These are phyloP conservation scores for Morinoia aosen DNA, from an alignment of 2,888 invertebrate genomes.

Conservation along the genomic window DNA sequence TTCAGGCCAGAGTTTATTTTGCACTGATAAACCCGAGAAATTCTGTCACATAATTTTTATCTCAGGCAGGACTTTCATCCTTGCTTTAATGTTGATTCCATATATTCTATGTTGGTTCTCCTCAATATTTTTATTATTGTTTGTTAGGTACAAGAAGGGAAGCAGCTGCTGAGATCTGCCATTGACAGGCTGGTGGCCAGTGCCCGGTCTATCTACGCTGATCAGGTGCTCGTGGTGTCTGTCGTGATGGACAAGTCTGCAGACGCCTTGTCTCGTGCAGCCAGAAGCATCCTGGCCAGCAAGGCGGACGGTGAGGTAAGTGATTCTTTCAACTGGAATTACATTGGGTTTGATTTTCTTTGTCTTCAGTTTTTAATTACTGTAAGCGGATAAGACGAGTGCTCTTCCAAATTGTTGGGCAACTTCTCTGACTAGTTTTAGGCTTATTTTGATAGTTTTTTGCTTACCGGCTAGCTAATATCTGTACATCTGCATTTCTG, in stretches of 20 bases:
- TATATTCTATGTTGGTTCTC: too few relatives aligned
- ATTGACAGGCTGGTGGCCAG: constrained; percentile 54
- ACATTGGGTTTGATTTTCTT: background rate
- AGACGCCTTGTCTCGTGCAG: background rate
- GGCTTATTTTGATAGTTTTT: too few relatives aligned
- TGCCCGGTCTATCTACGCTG: constrained; percentile 57
- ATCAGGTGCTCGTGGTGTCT: constrained; percentile 61
- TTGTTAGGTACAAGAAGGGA: constrained; percentile 61
- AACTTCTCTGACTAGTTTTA: too few relatives aligned
- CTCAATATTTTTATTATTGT: background rate
- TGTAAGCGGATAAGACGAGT: background rate
- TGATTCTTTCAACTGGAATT: background rate
- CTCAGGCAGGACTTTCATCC: too few relatives aligned
- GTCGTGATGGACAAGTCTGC: constrained; percentile 7
- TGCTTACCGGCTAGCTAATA: too few relatives aligned
- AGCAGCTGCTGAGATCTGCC: constrained; percentile 56
- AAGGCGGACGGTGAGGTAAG: background rate
- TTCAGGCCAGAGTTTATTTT: too few relatives aligned
- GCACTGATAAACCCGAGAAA: too few relatives aligned
- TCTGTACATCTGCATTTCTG: too few relatives aligned
- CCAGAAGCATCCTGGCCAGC: background rate
- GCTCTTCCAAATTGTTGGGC: too few relatives aligned
- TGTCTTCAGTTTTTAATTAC: background rate
- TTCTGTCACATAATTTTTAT: too few relatives aligned
- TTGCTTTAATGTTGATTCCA: too few relatives aligned